Conservation (phyloP, 2,797 vertebrate genomes). For the Chelidonichthys spinosus region DNA sequence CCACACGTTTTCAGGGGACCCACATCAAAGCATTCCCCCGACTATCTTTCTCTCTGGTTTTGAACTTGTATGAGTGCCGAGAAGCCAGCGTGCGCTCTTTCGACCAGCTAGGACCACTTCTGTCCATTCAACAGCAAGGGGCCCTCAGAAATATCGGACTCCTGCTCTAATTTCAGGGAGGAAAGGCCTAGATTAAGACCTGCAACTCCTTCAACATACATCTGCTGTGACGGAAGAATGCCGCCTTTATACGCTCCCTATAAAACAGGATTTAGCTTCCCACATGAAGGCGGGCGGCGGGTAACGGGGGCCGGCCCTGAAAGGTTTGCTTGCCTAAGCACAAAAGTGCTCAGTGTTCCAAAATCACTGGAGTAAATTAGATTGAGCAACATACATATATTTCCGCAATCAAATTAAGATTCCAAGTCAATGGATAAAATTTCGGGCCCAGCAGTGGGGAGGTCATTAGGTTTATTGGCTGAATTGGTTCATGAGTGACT, state of each 20-base stretch:
- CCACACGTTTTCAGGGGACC: slow-evolving; percentile 62
- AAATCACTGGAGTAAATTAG: slow-evolving; percentile 70
- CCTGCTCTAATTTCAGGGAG: slow-evolving; percentile 57
- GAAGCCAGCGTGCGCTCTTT: slow-evolving; percentile 62
- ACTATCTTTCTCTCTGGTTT: slow-evolving; percentile 50
- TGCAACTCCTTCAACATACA: slow-evolving; percentile 45
- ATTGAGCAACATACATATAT: slow-evolving; percentile 76
- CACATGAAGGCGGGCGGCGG: slow-evolving; percentile 63
- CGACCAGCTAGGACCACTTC: slow-evolving; percentile 60
- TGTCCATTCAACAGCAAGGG: slow-evolving; percentile 59
- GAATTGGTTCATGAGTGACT: slow-evolving; percentile 76
- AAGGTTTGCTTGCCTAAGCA: slow-evolving; percentile 68
- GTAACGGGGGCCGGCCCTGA: slow-evolving; percentile 31
- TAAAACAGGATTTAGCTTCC: slow-evolving; percentile 69
- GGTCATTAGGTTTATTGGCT: slow-evolving; percentile 77
- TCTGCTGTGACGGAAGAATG: slow-evolving; percentile 62
- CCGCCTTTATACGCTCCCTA: slow-evolving; percentile 59
- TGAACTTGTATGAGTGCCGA: slow-evolving; percentile 65
- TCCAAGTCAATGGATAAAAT: slow-evolving; percentile 72
- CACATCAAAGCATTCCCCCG: slow-evolving; percentile 74
- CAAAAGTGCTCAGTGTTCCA: slow-evolving; percentile 72
- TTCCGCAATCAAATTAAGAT: slow-evolving; percentile 77
- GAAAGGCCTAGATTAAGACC: slow-evolving; percentile 41
- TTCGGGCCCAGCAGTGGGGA: slow-evolving; percentile 63
- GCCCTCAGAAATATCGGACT: slow-evolving; percentile 55